Conservation (phyloP, 2,797 vertebrate species). For the Lindbergichthys nudifrons region DNA sequence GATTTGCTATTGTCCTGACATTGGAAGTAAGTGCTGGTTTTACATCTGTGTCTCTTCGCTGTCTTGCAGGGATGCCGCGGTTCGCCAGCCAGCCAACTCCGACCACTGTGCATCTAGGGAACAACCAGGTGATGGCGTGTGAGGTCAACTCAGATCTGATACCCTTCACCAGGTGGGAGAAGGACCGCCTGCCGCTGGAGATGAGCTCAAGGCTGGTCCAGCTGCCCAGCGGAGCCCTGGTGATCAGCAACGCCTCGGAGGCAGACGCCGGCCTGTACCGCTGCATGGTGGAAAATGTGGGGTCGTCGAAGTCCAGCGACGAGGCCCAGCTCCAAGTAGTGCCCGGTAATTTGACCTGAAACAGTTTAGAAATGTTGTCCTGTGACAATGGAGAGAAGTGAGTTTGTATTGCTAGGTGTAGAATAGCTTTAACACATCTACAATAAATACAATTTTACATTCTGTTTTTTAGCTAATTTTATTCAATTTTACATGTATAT, state of each 20-base stretch:
- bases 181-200: slow-evolving; percentile 84
- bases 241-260: slow-evolving; percentile 90
- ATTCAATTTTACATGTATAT: too few species aligned
- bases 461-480: not conserved
- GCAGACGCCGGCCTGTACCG: slow-evolving; percentile 90
- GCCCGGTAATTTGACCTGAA: slow-evolving; percentile 83
- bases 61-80: slow-evolving; percentile 88
- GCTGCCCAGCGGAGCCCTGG: slow-evolving; percentile 88
- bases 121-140: slow-evolving; percentile 88
- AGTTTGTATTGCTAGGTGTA: too few species aligned
- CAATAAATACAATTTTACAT: not conserved
- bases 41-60: not conserved
- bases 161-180: slow-evolving; percentile 92
- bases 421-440: too few species aligned
- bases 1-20: not conserved
- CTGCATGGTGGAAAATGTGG: slow-evolving; percentile 90
- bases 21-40: not conserved
- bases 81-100: slow-evolving; percentile 90
- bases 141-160: slow-evolving; percentile 91
- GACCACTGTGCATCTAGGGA: slow-evolving; percentile 79
- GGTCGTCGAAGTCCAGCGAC: slow-evolving; percentile 90
- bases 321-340: slow-evolving; percentile 91
- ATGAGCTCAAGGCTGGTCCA: slow-evolving; percentile 81
- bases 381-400: not conserved
- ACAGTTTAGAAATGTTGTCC: not conserved